Evolutionary conservation across 2,113 vertebrate species (phyloP).

Genomic region (Protobothrops flavoviridis): DNA sequence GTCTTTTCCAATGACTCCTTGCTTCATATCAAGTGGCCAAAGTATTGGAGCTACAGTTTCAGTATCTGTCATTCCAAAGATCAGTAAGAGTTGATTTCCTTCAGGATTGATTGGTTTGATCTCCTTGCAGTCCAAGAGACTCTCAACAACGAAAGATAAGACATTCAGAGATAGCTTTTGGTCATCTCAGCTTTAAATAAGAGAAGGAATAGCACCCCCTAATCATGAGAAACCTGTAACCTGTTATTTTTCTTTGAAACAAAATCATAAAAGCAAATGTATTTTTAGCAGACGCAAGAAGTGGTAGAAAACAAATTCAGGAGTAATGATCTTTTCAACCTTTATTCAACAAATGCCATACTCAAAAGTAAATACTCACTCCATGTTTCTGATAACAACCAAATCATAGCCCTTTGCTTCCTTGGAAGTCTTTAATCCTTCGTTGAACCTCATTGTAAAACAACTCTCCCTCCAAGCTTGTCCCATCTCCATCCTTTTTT

Average conservation of each 20-base stretch:
- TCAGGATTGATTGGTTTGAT: background rate
- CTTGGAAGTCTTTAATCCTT: background rate
- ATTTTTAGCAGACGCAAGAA: background rate
- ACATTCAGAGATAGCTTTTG: background rate
- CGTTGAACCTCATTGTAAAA: background rate
- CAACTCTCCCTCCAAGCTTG: background rate
- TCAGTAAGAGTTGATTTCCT: background rate
- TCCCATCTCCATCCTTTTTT: background rate
- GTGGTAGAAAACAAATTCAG: background rate
- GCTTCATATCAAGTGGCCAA: background rate
- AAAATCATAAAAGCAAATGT: background rate
- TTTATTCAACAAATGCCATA: background rate
- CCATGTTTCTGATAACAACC: background rate
- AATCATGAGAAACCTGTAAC: background rate
- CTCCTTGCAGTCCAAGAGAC: background rate
- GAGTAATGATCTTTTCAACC: background rate
- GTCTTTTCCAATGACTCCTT: background rate
- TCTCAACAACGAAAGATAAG: background rate
- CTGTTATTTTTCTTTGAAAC: background rate
- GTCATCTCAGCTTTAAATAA: background rate
- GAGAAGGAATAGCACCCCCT: background rate
- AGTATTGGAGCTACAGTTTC: background rate
- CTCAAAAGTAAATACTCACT: background rate
- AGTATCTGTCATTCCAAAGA: background rate
- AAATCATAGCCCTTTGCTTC: background rate